A percentile compares a stretch with the other conserved stretches of the same genome.
These are phyloP conservation scores for Ylistrum balloti DNA, from an alignment of 1,140 invertebrate genomes.

Conservation along the genomic window DNA sequence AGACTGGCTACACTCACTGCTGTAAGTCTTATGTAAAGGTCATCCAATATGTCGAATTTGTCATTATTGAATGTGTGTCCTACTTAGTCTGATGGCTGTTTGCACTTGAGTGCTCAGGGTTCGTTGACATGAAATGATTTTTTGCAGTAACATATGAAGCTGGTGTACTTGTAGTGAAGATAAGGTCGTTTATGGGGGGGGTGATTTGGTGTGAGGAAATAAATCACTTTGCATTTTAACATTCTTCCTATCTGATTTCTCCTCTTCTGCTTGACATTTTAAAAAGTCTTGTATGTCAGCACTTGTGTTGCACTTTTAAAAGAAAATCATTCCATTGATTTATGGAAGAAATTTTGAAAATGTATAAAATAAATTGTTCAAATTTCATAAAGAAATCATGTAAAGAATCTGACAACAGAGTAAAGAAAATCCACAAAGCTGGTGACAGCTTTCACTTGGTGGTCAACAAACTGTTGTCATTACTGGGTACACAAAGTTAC, in stretches of 20 bases:
- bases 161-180: not conserved
- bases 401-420: too few relatives aligned
- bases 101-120: constrained; percentile 25
- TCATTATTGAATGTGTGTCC: not conserved
- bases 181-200: constrained; percentile 20
- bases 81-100: not conserved
- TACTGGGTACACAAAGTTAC: too few relatives aligned
- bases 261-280: not conserved
- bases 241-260: not conserved
- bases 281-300: constrained; percentile 7
- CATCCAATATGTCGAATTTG: not conserved
- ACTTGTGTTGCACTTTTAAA: not conserved
- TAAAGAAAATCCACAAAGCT: too few relatives aligned
- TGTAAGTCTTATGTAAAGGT: not conserved
- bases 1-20: not conserved
- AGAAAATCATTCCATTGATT: too few relatives aligned
- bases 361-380: not conserved
- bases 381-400: not conserved
- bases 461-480: too few relatives aligned
- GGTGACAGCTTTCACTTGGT: too few relatives aligned
- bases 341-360: too few relatives aligned
- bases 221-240: constrained; percentile 22
- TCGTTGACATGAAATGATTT: constrained; percentile 26
- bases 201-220: not conserved
- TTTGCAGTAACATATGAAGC: constrained; percentile 20